Conservation (phyloP, 1,140 invertebrate genomes). For the Prorops nasuta region DNA sequence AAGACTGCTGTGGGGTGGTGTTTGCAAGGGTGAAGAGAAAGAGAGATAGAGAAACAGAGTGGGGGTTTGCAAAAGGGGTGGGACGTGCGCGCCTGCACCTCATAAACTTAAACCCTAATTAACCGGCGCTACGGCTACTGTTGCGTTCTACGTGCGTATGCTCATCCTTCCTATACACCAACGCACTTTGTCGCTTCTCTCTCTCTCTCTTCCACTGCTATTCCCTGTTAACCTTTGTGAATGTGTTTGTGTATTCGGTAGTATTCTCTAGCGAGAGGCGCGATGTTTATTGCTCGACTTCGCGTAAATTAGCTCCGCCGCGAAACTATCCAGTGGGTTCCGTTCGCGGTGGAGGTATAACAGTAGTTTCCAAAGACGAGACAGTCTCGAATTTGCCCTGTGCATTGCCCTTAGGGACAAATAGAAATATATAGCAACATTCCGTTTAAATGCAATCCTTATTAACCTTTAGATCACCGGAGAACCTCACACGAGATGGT, state of each 20-base stretch:
- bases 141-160: slow-evolving; percentile 34
- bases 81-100: slow-evolving; percentile 55
- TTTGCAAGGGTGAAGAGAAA: neutral
- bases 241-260: slow-evolving; percentile 7
- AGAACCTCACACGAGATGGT: no score
- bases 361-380: slow-evolving; percentile 30
- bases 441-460: no score
- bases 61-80: slow-evolving; percentile 1
- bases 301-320: slow-evolving; percentile 51
- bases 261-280: slow-evolving; percentile 51
- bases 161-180: slow-evolving; percentile 1
- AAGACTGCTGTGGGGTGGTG: neutral
- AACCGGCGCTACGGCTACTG: slow-evolving; percentile 57
- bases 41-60: slow-evolving; percentile 1
- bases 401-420: slow-evolving; percentile 1
- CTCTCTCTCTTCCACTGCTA: slow-evolving; percentile 7
- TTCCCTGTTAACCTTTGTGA: neutral
- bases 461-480: no score
- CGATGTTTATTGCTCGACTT: slow-evolving; percentile 53
- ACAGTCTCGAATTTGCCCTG: slow-evolving; percentile 19
- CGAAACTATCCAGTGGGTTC: slow-evolving; percentile 38
- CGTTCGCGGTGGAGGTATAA: slow-evolving; percentile 26
- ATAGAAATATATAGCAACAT: no score
- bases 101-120: slow-evolving; percentile 60
- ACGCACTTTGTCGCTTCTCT: slow-evolving; percentile 5